Evolutionary conservation across 2,113 vertebrate species (phyloP).

Genomic region (Tylochromis polylepis): DNA sequence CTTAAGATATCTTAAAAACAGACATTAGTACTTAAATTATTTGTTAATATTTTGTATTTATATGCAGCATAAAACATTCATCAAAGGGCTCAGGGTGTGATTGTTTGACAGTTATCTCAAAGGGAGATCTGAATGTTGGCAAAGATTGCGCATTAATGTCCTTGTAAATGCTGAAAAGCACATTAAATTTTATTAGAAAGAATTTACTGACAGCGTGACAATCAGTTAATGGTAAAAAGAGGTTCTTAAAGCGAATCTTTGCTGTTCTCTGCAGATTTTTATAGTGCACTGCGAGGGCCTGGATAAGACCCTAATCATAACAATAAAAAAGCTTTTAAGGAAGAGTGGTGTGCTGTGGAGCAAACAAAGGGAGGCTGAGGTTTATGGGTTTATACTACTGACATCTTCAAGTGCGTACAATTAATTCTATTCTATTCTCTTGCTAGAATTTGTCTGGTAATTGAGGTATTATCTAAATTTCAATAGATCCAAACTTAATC

Average conservation of each 20-base stretch:
- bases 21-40: neutral
- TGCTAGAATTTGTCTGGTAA: neutral
- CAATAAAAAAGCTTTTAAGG: neutral
- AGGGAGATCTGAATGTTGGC: neutral
- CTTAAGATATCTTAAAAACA: fast-evolving
- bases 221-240: neutral
- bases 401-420: neutral
- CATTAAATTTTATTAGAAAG: neutral
- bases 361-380: neutral
- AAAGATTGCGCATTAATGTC: neutral
- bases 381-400: neutral
- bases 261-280: slow-evolving; percentile 3
- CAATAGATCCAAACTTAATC: neutral
- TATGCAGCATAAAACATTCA: neutral
- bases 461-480: neutral
- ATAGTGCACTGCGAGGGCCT: neutral
- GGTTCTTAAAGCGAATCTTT: neutral
- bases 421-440: neutral
- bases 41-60: neutral
- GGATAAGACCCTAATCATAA: neutral
- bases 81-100: neutral
- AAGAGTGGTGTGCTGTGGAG: neutral
- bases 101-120: fast-evolving
- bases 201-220: neutral
- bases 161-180: neutral